These are phyloP conservation scores for Spodoptera litura DNA, from an alignment of 1,140 invertebrate genomes.

Conservation along the genomic window DNA sequence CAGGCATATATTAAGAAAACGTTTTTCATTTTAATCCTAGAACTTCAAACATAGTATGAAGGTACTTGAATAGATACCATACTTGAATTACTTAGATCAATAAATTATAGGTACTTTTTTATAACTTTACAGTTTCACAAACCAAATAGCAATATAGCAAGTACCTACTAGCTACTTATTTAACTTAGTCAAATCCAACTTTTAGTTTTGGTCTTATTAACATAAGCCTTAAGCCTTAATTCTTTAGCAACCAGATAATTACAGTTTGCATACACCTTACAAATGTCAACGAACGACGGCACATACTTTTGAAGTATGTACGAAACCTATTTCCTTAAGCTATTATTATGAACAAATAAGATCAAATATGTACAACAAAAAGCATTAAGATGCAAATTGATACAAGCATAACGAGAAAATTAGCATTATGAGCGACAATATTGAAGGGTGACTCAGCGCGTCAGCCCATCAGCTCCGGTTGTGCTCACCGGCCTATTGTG, in stretches of 20 bases:
- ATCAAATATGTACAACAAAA: slow-evolving; percentile 68
- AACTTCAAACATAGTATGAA: neutral
- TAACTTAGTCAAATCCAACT: neutral
- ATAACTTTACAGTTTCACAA: neutral
- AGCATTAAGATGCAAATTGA: slow-evolving; percentile 83
- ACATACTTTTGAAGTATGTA: slow-evolving; percentile 31
- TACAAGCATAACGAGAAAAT: slow-evolving; percentile 82
- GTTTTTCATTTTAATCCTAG: neutral
- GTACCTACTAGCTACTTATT: too few relatives aligned
- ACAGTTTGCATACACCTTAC: slow-evolving; percentile 31
- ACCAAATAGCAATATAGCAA: neutral
- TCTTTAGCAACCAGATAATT: slow-evolving; percentile 21
- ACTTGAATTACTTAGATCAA: neutral
- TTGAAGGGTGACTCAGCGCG: slow-evolving; percentile 80
- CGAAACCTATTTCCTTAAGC: slow-evolving; percentile 24
- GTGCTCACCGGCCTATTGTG: slow-evolving; percentile 66
- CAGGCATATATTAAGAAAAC: neutral
- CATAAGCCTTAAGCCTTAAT: slow-evolving; percentile 22
- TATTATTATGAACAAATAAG: slow-evolving; percentile 70
- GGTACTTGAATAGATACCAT: too few relatives aligned
- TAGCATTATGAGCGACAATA: slow-evolving; percentile 84
- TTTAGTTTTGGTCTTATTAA: slow-evolving; percentile 9
- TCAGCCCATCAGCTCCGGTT: slow-evolving; percentile 78
- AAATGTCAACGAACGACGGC: slow-evolving; percentile 36
- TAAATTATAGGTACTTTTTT: neutral